Evolutionary conservation across 2,797 vertebrate species (phyloP), one percentile per base, ranked within the genome.

Genomic region (Halcyon leucocephala): DNA sequence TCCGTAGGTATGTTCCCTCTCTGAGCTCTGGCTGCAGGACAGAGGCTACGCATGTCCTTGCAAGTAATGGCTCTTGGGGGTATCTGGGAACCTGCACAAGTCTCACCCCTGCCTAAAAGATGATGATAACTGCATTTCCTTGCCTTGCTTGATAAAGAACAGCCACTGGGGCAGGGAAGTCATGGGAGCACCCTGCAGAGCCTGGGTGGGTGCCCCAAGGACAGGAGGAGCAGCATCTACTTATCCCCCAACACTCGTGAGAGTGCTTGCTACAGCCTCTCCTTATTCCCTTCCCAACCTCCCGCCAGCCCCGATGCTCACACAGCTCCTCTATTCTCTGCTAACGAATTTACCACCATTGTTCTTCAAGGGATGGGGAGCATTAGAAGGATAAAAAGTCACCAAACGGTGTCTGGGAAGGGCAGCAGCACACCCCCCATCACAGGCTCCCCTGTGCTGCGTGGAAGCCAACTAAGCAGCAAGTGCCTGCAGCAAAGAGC

Each of bases 191-290:
- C 58, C 52, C 58, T 25, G 33, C 35, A 66, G 70, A 67, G 35
- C 37, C 81, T 4, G 2, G 10, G 31, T 8, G 17, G 31, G 21
- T 46, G 29, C 55, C 39, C 52, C 31, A 18, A 24, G 29, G 52
- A 62, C 46, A 94, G 20, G 22, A 80, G 44, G 4, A 58, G 14
- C 8, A 5, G 57, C 48, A 72, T 19, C 42, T 33, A 14, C n/a
- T 42, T 20, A 2, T 48, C 39, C 41, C 49, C 22, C 26, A 35
- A 2, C 1, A 0, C 35, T 61, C 39, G 44, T 46, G 18, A 1
- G 1, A 64, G 31, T 2, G 5, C 41, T 71, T 0, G 0, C 33
- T 66, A 16, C 0, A 0, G 25, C 26, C 48, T 18, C 7, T 37
- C 72, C 24, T 77, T 20, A 51, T 28, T 74, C 60, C 58, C 24